Conservation (phyloP, 2,797 vertebrate genomes). For the Limosa lapponica region DNA sequence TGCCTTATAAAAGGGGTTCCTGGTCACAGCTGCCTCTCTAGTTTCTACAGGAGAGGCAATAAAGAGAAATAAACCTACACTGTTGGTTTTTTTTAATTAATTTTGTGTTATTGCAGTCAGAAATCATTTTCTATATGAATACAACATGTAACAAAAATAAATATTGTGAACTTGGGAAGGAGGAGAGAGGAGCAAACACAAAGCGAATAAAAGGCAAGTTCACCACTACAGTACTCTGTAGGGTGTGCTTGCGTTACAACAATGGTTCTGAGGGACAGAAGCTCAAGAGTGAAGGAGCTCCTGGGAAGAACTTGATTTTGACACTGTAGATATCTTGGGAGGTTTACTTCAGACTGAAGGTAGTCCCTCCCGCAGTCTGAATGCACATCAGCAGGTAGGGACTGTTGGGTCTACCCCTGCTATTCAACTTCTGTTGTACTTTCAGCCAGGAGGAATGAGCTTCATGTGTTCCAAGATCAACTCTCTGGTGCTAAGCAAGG, state of each 20-base stretch:
- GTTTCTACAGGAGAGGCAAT: neutral
- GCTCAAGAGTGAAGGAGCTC: neutral
- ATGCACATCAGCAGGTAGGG: neutral
- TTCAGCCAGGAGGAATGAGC: neutral
- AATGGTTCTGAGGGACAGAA: neutral
- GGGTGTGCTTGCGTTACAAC: accelerated
- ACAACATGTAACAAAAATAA: neutral
- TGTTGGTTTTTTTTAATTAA: neutral
- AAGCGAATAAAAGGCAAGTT: neutral
- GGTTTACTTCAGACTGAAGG: neutral
- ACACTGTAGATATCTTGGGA: neutral
- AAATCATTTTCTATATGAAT: neutral
- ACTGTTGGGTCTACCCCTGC: neutral
- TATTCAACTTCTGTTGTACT: neutral
- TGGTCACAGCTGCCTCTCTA: neutral
- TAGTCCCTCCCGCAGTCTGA: neutral
- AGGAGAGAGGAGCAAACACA: neutral
- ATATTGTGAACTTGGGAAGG: neutral
- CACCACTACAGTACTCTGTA: neutral
- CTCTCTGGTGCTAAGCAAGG: neutral
- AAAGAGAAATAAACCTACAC: neutral
- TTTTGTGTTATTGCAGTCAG: neutral
- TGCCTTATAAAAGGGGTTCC: neutral
- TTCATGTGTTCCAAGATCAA: neutral
- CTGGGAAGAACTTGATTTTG: neutral